Conservation (phyloP, 2,113 vertebrate genomes). For the zebrafish (Danio rerio) region GRCz12tu NC_133200.1:5046001-5046500, state of each 20-base stretch:
- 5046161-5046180: neutral
- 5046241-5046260: neutral
- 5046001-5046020: neutral
- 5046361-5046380: constrained; percentile 33
- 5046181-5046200: constrained; percentile 1
- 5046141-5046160: constrained; percentile 11
- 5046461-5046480: neutral
- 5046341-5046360: constrained; percentile 20
- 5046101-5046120: constrained; percentile 46
- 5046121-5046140: neutral
- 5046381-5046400: constrained; percentile 13
- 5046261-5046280: constrained; percentile 23
- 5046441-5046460: neutral
- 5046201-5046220: constrained; percentile 1
- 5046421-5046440: constrained; percentile 4
- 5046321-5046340: constrained; percentile 37
- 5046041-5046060: constrained; percentile 14
- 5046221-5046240: constrained; percentile 15
- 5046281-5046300: constrained; percentile 10
- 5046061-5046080: constrained; percentile 27
- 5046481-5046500: neutral
- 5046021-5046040: neutral
- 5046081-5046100: constrained; percentile 37
- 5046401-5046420: constrained; percentile 19
- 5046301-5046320: constrained; percentile 4